Percentiles rank a stretch among this genome's conserved stretches.
These are phyloP conservation scores for Platichthys stellatus DNA, from an alignment of 2,113 vertebrate genomes.

Conservation along the genomic window DNA sequence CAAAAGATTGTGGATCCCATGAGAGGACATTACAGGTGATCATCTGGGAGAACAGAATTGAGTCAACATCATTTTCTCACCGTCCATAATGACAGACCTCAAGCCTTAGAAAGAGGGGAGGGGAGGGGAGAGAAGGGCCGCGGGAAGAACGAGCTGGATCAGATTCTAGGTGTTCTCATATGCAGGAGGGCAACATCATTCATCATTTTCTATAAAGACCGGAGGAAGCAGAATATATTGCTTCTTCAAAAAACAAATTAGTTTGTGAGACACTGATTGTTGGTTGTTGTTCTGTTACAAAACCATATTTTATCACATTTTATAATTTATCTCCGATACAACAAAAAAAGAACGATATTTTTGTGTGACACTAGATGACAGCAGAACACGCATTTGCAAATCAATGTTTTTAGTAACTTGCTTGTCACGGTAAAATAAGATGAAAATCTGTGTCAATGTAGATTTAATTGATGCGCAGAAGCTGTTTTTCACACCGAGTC, in stretches of 20 bases:
- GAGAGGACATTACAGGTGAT: constrained; percentile 45
- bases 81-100: constrained; percentile 46
- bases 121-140: not conserved
- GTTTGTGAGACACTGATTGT: too few relatives aligned
- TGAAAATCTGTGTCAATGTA: not conserved
- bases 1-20: constrained; percentile 24
- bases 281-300: too few relatives aligned
- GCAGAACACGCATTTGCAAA: not conserved
- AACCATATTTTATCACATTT: not conserved
- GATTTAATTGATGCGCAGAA: not conserved
- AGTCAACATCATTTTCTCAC: constrained; percentile 41
- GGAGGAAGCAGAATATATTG: too few relatives aligned
- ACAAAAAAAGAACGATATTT: not conserved
- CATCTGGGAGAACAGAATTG: constrained; percentile 29
- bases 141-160: not conserved
- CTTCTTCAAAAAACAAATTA: too few relatives aligned
- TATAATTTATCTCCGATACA: not conserved
- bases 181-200: not conserved
- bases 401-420: not conserved
- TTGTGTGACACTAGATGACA: not conserved
- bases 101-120: constrained; percentile 21
- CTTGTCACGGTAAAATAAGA: not conserved
- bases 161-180: not conserved
- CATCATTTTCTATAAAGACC: not conserved
- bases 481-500: not conserved